These are phyloP conservation scores for Oscheius sp. DNA, from an alignment of 2,888 invertebrate genomes.

Conservation along the genomic window DNA sequence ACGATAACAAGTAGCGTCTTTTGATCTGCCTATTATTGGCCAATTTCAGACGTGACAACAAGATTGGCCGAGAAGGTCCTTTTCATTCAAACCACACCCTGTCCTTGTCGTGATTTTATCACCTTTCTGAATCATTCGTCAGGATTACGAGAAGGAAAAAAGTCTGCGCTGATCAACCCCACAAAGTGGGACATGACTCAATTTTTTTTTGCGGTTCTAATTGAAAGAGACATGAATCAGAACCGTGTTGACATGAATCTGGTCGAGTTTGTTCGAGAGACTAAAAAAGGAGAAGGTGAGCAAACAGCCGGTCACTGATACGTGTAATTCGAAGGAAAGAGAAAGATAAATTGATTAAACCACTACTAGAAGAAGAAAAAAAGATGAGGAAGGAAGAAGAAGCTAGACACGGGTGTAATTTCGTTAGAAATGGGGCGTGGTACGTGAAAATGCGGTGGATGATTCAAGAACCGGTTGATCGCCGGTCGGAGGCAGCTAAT, in stretches of 20 bases:
- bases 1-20: too few relatives aligned
- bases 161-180: too few relatives aligned
- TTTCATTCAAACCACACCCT: background rate
- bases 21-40: background rate
- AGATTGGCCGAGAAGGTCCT: background rate
- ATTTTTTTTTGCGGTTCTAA: too few relatives aligned
- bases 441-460: slow-evolving; percentile 16
- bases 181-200: too few relatives aligned
- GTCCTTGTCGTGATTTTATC: slow-evolving; percentile 2
- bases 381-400: background rate
- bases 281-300: background rate
- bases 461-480: slow-evolving; percentile 25
- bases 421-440: slow-evolving; percentile 19
- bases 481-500: slow-evolving; percentile 21
- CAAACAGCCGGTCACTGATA: too few relatives aligned
- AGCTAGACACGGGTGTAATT: background rate
- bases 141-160: background rate
- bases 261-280: slow-evolving; percentile 3
- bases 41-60: background rate
- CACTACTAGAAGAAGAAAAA: background rate
- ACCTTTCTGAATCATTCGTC: background rate
- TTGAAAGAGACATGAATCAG: slow-evolving; percentile 1
- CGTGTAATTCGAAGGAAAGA: too few relatives aligned
- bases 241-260: slow-evolving; percentile 8
- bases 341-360: background rate